phyloP scores from a whole-genome alignment of 2,113 vertebrate species.

The Dryoscopus gambensis region DNA sequence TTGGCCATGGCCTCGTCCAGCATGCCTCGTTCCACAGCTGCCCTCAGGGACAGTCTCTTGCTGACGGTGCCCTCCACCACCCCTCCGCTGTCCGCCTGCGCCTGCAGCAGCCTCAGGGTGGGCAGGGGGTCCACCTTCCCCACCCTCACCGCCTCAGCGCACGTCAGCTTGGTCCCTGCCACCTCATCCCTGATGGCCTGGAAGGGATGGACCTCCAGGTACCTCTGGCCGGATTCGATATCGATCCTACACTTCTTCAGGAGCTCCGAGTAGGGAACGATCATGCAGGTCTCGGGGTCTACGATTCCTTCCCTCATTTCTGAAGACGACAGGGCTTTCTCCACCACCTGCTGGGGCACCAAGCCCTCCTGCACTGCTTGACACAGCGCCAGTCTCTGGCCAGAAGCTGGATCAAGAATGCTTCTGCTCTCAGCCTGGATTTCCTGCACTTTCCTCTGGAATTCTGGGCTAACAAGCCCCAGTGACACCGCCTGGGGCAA shows the following conservation, averaged over 20 bases:
- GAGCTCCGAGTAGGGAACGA: slow-evolving; percentile 85
- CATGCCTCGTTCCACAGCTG: slow-evolving; percentile 74
- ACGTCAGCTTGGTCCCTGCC: slow-evolving; percentile 51
- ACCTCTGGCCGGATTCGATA: slow-evolving; percentile 85
- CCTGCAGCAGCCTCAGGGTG: slow-evolving; percentile 78
- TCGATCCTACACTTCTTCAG: slow-evolving; percentile 90
- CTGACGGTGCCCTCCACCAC: slow-evolving; percentile 79
- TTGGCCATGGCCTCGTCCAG: slow-evolving; percentile 76
- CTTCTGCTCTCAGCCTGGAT: slow-evolving; percentile 63
- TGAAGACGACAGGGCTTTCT: slow-evolving; percentile 62
- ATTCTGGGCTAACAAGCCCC: slow-evolving; percentile 29
- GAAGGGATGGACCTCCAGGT: slow-evolving; percentile 84
- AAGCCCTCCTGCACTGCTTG: slow-evolving; percentile 74
- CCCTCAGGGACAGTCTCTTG: slow-evolving; percentile 73
- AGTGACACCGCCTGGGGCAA: slow-evolving; percentile 68
- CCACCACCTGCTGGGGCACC: slow-evolving; percentile 56
- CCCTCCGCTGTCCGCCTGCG: slow-evolving; percentile 83
- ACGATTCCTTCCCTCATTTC: slow-evolving; percentile 70
- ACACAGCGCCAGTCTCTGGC: slow-evolving; percentile 71
- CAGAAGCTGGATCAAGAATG: slow-evolving; percentile 69
- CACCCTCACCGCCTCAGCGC: slow-evolving; percentile 73
- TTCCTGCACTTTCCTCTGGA: slow-evolving; percentile 70
- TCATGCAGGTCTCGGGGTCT: slow-evolving; percentile 76
- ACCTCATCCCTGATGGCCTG: slow-evolving; percentile 69
- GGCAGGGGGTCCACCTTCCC: slow-evolving; percentile 76